Base-by-base conservation (phyloP, 2,888 invertebrate species). In the Ethmia dodecea region DNA sequence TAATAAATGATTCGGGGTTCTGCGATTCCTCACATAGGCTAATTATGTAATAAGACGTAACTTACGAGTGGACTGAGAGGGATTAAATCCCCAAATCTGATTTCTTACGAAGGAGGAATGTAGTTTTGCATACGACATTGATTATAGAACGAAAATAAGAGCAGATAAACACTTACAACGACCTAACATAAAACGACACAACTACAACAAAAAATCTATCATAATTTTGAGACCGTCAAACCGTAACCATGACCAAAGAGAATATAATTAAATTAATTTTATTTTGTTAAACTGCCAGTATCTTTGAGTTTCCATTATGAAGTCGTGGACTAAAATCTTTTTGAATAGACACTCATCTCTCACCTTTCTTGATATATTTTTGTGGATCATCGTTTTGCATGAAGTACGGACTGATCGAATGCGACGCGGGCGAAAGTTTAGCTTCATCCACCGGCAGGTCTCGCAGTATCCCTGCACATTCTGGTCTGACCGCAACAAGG, bases 281-380 rank as follows among this genome's bases (percentile, higher is more conserved):
- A 27, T 39, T 33, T 12, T 3, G n/a, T n/a, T n/a, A n/a, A n/a
- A n/a, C n/a, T n/a, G n/a, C n/a, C n/a, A n/a, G n/a, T n/a, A n/a
- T n/a, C n/a, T n/a, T n/a, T n/a, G n/a, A n/a, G n/a, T n/a, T n/a
- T n/a, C n/a, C n/a, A n/a, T n/a, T n/a, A n/a, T n/a, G n/a, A n/a
- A n/a, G n/a, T n/a, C n/a, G n/a, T n/a, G n/a, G n/a, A n/a, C n/a
- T n/a, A n/a, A n/a, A n/a, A n/a, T n/a, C n/a, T n/a, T n/a, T n/a
- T n/a, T n/a, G n/a, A n/a, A n/a, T n/a, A n/a, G n/a, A n/a, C n/a
- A n/a, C n/a, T n/a, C n/a, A n/a, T n/a, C n/a, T 42, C 72, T 73
- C 67, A 91, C 92, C 90, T 84, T 88, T 87, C 65, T 89, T 89
- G 46, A 91, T 81, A 59, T 81, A 89, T 69, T 92, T 92, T 20